Base-by-base conservation (phyloP, 2,888 invertebrate genomes). In the Caenorhabditis doughertyi region DNA sequence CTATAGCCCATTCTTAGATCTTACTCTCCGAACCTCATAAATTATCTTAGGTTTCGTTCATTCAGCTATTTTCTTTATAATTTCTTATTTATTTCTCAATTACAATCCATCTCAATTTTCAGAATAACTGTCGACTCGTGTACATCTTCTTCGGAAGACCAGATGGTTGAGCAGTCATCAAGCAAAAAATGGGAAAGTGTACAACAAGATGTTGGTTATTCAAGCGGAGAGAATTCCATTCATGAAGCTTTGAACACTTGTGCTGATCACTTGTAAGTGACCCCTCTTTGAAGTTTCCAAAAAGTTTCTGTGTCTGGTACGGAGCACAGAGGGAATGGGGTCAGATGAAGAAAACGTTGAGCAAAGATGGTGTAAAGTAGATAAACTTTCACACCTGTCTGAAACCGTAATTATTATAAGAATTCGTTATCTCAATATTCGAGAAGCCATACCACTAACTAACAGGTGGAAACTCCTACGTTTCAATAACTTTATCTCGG, bases 191-290 rank as follows among this genome's bases (percentile, higher is more conserved):
- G 86, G 86, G 84, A 82, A 49, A 81, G 84, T 60, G 81, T 84
- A 13, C 85, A 84, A 29, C 85, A 88, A 79, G 88, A 88, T 51
- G 80, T 87, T 44, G 89, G 89, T 71, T 89, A 89, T 77, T 87
- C 88, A 25, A 87, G 87, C 65, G 89, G 89, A 27, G 89, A 89
- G 55, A 87, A 87, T 79, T 85, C 85, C 47, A 83, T 87, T 44
- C 88, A 88, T 79, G 88, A 88, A 71, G 82, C 81, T 8, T 21
- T 81, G 56, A 84, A 81, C 67, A 81, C 83, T 18, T 74, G 79
- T 49, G 79, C 74, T 62, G 83, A 83, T 68, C 77, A 79, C 23
- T 70, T 79, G 77, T 79, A 79, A 79, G 77, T 79, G 60, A 76
- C 58, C 68, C 25, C 47, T n/a, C 35, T 42, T 42, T 16, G 51